Evolutionary conservation across 2,888 invertebrate genomes (phyloP).

Genomic region (Lathronympha strigana): DNA sequence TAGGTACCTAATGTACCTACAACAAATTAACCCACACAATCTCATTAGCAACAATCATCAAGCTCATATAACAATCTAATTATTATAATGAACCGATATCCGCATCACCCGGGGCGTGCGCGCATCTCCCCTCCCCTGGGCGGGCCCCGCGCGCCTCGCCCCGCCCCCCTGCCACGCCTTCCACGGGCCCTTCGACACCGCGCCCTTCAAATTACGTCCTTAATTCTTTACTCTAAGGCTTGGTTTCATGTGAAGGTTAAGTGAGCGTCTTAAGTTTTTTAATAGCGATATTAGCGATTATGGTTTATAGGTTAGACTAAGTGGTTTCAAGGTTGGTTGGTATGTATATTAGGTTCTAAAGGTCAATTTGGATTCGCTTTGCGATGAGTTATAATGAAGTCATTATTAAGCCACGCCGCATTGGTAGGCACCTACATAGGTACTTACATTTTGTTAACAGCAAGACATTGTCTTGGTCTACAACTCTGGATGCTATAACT

Average conservation of each 20-base stretch:
- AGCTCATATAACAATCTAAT: conserved; percentile 20
- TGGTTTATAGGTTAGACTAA: background rate
- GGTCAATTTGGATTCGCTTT: background rate
- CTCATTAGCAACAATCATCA: conserved; percentile 6
- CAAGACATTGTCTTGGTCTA: no score
- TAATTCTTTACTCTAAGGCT: conserved; percentile 5
- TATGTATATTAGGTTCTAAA: background rate
- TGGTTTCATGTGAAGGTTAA: conserved; percentile 2
- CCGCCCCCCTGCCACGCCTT: conserved; percentile 58
- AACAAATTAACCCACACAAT: background rate
- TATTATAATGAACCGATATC: conserved; percentile 31
- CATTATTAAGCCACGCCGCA: background rate
- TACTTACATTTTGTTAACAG: background rate
- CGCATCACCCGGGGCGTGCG: conserved; percentile 51
- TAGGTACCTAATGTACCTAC: background rate
- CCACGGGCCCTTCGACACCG: conserved; percentile 46
- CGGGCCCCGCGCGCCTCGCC: conserved; percentile 54
- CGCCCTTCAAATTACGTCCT: conserved; percentile 37
- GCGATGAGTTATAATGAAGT: background rate
- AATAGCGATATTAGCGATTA: conserved; percentile 1
- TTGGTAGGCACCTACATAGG: background rate
- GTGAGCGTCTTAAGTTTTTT: conserved; percentile 16
- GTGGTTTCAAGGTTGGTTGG: background rate
- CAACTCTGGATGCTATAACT: no score
- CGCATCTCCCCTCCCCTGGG: conserved; percentile 55